Base-by-base conservation (phyloP, 2,113 vertebrate species). In the Athene cunicularia region DNA sequence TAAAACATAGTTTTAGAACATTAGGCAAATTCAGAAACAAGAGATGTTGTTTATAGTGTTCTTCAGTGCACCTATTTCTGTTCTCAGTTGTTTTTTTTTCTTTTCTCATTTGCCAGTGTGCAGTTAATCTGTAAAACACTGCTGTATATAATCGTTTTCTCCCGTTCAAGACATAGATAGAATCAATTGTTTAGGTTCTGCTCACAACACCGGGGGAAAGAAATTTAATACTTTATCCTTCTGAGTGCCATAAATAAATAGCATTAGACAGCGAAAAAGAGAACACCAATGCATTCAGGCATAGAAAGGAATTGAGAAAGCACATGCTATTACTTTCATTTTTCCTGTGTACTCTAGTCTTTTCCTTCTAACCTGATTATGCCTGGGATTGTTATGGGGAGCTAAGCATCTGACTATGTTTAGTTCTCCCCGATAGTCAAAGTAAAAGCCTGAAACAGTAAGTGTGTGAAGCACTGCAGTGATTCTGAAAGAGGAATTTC, bases 181-280 rank as follows among this genome's bases (percentile, higher is more conserved):
- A 80, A 91, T 92, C 79, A 85, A 35, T 90, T 79, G 45, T 49
- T 91, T 89, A 75, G 47, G 47, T 79, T 94, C 43, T 47, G 26
- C 72, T 84, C 73, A 52, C 43, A 39, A 11, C 4, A 14, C 52
- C 60, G 82, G 55, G 64, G 76, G 56, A 91, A 91, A 84, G 55
- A 81, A 86, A 85, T 89, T 41, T 94, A 41, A 87, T 85, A 74
- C 43, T 91, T 91, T 35, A 64, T 81, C 80, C 26, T 73, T 83
- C 72, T 11, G 14, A 89, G 47, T 71, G 26, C 52, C 53, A 71
- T 81, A 93, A 95, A 96, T 77, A 96, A 88, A 86, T 45, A 81
- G 11, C 39, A 71, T 68, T 49, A 84, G 35, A 73, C 24, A 58
- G 26, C 41, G 30, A 66, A 81, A 96, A 93, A 81, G n/a, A 91